Percentiles rank a stretch among this genome's conserved stretches.
phyloP scores from a whole-genome alignment of 2,888 invertebrate species.

The Drosophila aldrichi region DNA sequence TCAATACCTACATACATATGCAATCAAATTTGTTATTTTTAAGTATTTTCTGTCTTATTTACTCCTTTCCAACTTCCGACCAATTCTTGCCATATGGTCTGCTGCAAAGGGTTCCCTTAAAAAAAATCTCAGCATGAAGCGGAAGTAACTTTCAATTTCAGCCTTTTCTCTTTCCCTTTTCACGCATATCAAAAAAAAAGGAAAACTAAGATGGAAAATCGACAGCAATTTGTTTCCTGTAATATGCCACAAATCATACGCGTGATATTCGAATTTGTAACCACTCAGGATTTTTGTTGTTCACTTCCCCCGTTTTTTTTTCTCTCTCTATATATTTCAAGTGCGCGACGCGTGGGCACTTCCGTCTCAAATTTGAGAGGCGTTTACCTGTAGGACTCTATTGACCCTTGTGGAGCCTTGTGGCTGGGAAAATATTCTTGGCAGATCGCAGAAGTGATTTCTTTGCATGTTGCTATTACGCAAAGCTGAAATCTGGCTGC shows the following conservation, averaged over 20 bases:
- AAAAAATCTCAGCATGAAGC: slow-evolving; percentile 41
- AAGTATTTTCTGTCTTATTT: too few species aligned
- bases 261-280: slow-evolving; percentile 45
- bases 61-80: neutral
- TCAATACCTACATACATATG: too few species aligned
- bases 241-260: slow-evolving; percentile 44
- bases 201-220: slow-evolving; percentile 33
- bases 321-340: slow-evolving; percentile 16
- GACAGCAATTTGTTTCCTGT: slow-evolving; percentile 45
- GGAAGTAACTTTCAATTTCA: slow-evolving; percentile 63
- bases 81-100: slow-evolving; percentile 43
- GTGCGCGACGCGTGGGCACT: slow-evolving; percentile 63
- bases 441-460: slow-evolving; percentile 33
- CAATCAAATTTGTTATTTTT: too few species aligned
- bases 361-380: slow-evolving; percentile 52
- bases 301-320: slow-evolving; percentile 22
- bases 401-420: slow-evolving; percentile 31
- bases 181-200: slow-evolving; percentile 24
- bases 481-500: slow-evolving; percentile 59
- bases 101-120: neutral
- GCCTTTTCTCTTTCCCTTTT: slow-evolving; percentile 24
- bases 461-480: slow-evolving; percentile 37
- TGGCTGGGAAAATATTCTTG: slow-evolving; percentile 24
- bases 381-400: slow-evolving; percentile 38
- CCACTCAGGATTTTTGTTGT: slow-evolving; percentile 48